A percentile compares a stretch with the other conserved stretches of the same genome.
Evolutionary conservation across 2,797 vertebrate genomes (phyloP).

Genomic region (Periophthalmus magnuspinnatus): DNA sequence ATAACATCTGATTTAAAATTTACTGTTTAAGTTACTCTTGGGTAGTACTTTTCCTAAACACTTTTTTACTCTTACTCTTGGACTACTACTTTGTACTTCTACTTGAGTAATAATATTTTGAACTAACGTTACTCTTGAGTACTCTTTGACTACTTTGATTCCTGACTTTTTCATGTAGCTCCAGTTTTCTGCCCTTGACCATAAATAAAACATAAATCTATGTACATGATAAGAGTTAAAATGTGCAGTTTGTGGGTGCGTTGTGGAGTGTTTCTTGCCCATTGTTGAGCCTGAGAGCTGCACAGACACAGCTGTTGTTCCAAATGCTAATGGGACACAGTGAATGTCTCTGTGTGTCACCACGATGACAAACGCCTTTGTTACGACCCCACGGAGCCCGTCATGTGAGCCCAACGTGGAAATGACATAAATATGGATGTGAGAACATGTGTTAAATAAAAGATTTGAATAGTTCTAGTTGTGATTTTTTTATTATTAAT

Average conservation of each 20-base stretch:
- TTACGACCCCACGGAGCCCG: conserved; percentile 1
- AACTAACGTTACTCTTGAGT: too few relatives aligned
- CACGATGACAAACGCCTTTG: conserved; percentile 56
- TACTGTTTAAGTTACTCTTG: too few relatives aligned
- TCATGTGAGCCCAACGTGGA: not conserved
- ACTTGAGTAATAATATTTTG: too few relatives aligned
- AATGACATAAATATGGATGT: not conserved
- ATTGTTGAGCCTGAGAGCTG: conserved; percentile 33
- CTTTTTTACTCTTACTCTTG: too few relatives aligned
- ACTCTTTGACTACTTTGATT: too few relatives aligned
- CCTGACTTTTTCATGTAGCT: too few relatives aligned
- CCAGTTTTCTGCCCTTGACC: not conserved
- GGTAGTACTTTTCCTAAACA: too few relatives aligned
- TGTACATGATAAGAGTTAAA: not conserved
- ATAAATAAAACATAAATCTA: not conserved
- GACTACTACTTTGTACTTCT: too few relatives aligned
- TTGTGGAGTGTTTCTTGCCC: conserved; percentile 21
- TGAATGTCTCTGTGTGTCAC: conserved; percentile 58
- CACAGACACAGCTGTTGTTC: conserved; percentile 61
- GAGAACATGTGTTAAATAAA: too few relatives aligned
- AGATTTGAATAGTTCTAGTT: too few relatives aligned
- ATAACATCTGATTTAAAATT: too few relatives aligned
- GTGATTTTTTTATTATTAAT: too few relatives aligned
- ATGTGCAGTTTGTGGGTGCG: not conserved
- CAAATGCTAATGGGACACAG: conserved; percentile 55